Percentiles rank a stretch among this genome's conserved stretches.
These are phyloP conservation scores for Nesoenas mayeri DNA, from an alignment of 2,113 vertebrate species.

Conservation along the genomic window DNA sequence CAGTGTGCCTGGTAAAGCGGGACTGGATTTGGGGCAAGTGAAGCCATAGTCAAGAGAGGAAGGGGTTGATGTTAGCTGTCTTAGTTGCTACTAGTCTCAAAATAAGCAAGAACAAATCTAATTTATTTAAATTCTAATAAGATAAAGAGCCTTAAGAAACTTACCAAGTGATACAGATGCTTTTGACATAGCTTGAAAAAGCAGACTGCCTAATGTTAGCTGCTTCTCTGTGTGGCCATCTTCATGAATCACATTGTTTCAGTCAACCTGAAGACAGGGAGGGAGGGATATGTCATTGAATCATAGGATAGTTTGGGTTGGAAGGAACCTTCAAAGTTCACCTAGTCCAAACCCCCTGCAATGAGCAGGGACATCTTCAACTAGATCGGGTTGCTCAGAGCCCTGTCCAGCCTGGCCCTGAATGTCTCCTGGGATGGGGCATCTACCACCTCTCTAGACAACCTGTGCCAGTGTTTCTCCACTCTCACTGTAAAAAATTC, in stretches of 20 bases:
- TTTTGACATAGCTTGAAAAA: neutral
- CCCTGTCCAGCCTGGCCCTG: too few species aligned
- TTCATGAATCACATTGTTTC: neutral
- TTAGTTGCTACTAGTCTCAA: neutral
- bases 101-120: neutral
- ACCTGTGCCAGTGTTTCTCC: too few species aligned
- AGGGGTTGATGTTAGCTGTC: neutral
- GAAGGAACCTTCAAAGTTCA: too few species aligned
- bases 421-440: too few species aligned
- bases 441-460: too few species aligned
- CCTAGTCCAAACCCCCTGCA: too few species aligned
- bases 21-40: neutral
- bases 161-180: neutral
- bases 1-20: neutral
- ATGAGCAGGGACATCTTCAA: too few species aligned
- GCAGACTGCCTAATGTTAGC: neutral
- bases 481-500: neutral
- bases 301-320: too few species aligned
- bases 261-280: neutral
- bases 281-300: too few species aligned
- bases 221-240: neutral
- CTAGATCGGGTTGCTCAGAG: too few species aligned
- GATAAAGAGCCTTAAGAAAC: neutral
- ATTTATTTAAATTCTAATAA: neutral
- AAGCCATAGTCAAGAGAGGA: neutral